These are phyloP conservation scores for Haemorhous mexicanus DNA, from an alignment of 2,113 vertebrate genomes.

Conservation along the genomic window DNA sequence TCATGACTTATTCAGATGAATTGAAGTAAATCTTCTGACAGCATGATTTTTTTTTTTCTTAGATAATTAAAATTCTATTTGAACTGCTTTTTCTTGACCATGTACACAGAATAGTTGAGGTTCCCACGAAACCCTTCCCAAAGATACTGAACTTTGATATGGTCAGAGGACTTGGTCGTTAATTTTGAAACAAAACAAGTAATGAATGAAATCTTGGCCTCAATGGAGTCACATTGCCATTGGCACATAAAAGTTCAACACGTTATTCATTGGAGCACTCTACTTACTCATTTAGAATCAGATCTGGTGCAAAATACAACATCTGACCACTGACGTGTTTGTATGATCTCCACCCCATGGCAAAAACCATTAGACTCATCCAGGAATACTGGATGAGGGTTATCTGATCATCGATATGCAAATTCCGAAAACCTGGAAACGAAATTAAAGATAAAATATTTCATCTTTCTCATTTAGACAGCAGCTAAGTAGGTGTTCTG, in stretches of 20 bases:
- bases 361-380: slow-evolving; percentile 98
- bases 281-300: slow-evolving; percentile 95
- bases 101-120: neutral
- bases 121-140: neutral
- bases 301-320: slow-evolving; percentile 95
- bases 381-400: slow-evolving; percentile 98
- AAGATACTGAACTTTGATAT: neutral
- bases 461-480: neutral
- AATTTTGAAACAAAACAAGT: neutral
- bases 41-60: neutral
- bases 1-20: neutral
- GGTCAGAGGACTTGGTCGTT: neutral
- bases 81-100: neutral
- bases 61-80: neutral
- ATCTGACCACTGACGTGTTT: slow-evolving; percentile 92
- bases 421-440: slow-evolving; percentile 88
- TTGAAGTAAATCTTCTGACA: neutral
- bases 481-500: neutral
- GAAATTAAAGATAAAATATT: neutral
- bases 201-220: neutral
- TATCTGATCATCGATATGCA: slow-evolving; percentile 97
- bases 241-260: neutral
- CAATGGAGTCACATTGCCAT: neutral
- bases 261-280: neutral
- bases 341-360: slow-evolving; percentile 94